Base-by-base conservation (phyloP, 2,797 vertebrate genomes). In the Cynodonichthys magdalenae region DNA sequence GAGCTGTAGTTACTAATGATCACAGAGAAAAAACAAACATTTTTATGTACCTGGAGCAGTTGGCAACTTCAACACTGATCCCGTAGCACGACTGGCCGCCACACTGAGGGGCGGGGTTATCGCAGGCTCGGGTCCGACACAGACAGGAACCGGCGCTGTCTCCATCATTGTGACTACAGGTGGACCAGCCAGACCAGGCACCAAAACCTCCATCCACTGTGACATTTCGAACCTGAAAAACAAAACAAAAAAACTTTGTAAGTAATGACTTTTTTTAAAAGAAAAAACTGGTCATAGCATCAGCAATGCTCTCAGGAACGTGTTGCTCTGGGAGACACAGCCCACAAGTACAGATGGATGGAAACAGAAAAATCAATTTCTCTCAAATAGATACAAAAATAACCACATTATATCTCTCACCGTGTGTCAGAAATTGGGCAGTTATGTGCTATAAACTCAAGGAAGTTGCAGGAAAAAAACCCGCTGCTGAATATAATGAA, bases 121-220 rank as follows among this genome's bases (percentile, higher is more conserved):
- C 93, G 1, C 97, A 99, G 34, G 93, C 85, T 1, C 97, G 94
- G 0, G 92, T 95, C 24, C 96, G 93, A 71, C 97, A 99, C 66
- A 95, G 89, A 76, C 97, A 99, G 64, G 94, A 87, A 15, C 96
- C 96, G 0, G 92, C 55, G 0, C 89, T 92, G 53, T 89, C 78
- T 18, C 95, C 94, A 0, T 99, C 97, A 0, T 75, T 94, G 50
- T 98, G 96, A 0, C 92, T 95, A 45, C 97, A 99, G 6, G 90
- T 71, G 1, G 89, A 94, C 97, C 97, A 99, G 1, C 91, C 90
- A 0, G 95, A 95, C 97, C 97, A 99, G 0, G 81, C 24, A 0
- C 96, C 94, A 27, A 96, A 98, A 60, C 88, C 90, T 36, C 97
- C 97, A 46, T 98, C 96, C 61, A 97, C 93, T 0, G 97, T 98